phyloP scores from a whole-genome alignment of 2,113 vertebrate species.

The Shinisaurus crocodilurus region DNA sequence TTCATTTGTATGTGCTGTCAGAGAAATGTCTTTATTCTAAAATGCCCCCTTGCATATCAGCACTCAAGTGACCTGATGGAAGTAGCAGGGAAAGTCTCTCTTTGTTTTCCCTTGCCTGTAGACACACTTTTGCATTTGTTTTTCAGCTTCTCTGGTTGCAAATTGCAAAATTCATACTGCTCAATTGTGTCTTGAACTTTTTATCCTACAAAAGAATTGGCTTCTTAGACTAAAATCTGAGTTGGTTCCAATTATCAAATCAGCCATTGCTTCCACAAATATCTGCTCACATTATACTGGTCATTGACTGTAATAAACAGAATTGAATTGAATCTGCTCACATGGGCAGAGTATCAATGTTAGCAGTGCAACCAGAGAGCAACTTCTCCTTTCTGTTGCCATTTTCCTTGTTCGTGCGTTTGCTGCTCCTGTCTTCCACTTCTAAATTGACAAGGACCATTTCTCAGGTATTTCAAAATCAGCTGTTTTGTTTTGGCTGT shows the following conservation, averaged over 20 bases:
- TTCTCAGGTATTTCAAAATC: too few relatives aligned
- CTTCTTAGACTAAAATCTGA: neutral
- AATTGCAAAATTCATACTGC: conserved; percentile 38
- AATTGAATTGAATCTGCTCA: too few relatives aligned
- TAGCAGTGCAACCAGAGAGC: neutral
- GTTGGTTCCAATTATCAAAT: neutral
- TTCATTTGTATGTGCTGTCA: conserved; percentile 82
- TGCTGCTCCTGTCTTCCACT: neutral
- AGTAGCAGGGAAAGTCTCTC: conserved; percentile 61
- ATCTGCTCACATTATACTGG: too few relatives aligned
- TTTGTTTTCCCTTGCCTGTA: conserved; percentile 21
- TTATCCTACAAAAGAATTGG: conserved; percentile 41
- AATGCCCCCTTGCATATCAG: conserved; percentile 78
- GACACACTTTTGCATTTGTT: conserved; percentile 66
- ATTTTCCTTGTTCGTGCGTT: neutral
- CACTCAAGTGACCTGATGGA: conserved; percentile 78
- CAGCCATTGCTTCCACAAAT: neutral
- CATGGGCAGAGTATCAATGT: neutral
- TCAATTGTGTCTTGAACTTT: conserved; percentile 53
- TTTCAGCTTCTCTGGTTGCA: conserved; percentile 53
- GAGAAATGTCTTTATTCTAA: conserved; percentile 83
- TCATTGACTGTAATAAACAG: too few relatives aligned
- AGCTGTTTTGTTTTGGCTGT: too few relatives aligned
- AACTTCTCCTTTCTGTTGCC: neutral
- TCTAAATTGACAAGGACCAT: too few relatives aligned